Evolutionary conservation across 2,888 invertebrate genomes (phyloP), one percentile per base, ranked within the genome.

Genomic region (Acholoe squamosa): DNA sequence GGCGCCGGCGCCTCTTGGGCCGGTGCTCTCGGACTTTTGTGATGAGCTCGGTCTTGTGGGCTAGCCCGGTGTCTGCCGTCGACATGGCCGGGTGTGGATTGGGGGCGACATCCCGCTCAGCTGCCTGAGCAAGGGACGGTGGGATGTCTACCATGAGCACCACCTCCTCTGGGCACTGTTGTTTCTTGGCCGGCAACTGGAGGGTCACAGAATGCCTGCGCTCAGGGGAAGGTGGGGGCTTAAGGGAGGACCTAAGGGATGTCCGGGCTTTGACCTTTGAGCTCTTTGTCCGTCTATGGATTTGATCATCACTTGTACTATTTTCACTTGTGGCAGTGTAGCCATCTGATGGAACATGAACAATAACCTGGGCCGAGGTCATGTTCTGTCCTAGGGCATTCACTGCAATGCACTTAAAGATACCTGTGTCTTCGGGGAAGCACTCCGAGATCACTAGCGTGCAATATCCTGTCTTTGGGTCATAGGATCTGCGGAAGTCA

Each of bases 311-410:
- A 43, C 43, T 52, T 34, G 90, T 88, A 3, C 56, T 76, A 3
- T 51, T 89, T 22, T 89, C 88, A 34, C 54, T 54, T 10, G 88
- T 25, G n/a, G 76, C 51, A 0, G 76, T 76, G 76, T 56, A 90
- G 51, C 61, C 88, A 25, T 89, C 91, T 16, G 86, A 43, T 16
- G 92, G 93, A 76, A 93, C 94, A 10, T 92, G 89, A n/a, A 95
- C 94, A 52, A 92, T 93, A 31, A 95, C 92, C 90, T 94, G 94
- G 80, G 96, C 96, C 33, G 96, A 94, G 10, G 96, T 95, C 76
- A 99, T 98, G 61, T 99, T 99, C 96, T 99, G 98, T 91, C 99
- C 99, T 94, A 98, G 98, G 95, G 98, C 95, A 92, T 96, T 96
- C 89, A 94, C 95, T 31, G 98, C 98, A 54, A 98, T 97, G 95